phyloP scores from a whole-genome alignment of 2,888 invertebrate genomes.

The Euclidia mi region DNA sequence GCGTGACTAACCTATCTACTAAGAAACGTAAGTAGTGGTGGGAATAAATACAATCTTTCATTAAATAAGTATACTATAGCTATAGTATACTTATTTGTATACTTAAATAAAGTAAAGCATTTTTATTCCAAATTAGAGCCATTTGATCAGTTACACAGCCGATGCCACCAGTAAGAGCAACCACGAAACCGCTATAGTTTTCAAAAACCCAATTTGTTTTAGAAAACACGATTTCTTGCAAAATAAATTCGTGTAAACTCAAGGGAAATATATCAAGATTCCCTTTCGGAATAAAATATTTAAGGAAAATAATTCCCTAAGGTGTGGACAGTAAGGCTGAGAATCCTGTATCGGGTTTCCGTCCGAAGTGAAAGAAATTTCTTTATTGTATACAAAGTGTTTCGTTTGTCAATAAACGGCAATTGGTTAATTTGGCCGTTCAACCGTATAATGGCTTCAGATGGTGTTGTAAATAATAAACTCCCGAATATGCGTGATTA shows the following conservation, averaged over 20 bases:
- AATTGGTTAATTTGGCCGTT: constrained; percentile 50
- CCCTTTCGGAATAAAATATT: too few species aligned
- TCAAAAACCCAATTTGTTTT: too few species aligned
- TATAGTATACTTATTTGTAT: too few species aligned
- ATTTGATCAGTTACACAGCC: background rate
- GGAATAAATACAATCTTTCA: too few species aligned
- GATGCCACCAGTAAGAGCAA: constrained; percentile 2
- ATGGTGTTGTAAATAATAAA: too few species aligned
- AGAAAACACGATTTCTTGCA: constrained; percentile 38
- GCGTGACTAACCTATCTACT: too few species aligned
- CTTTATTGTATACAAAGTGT: constrained; percentile 49
- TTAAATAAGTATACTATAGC: too few species aligned
- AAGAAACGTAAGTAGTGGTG: too few species aligned
- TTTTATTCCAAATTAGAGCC: too few species aligned
- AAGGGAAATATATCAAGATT: constrained; percentile 56
- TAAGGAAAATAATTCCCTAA: constrained; percentile 48
- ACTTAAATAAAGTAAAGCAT: too few species aligned
- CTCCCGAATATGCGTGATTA: too few species aligned
- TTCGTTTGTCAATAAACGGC: constrained; percentile 46
- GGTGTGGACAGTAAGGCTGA: constrained; percentile 25
- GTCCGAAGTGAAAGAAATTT: constrained; percentile 34
- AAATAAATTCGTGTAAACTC: constrained; percentile 49
- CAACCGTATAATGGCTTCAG: constrained; percentile 36
- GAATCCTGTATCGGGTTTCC: constrained; percentile 25
- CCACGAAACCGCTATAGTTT: constrained; percentile 12